phyloP scores from a whole-genome alignment of 2,888 invertebrate species.

The Thera obeliscata region DNA sequence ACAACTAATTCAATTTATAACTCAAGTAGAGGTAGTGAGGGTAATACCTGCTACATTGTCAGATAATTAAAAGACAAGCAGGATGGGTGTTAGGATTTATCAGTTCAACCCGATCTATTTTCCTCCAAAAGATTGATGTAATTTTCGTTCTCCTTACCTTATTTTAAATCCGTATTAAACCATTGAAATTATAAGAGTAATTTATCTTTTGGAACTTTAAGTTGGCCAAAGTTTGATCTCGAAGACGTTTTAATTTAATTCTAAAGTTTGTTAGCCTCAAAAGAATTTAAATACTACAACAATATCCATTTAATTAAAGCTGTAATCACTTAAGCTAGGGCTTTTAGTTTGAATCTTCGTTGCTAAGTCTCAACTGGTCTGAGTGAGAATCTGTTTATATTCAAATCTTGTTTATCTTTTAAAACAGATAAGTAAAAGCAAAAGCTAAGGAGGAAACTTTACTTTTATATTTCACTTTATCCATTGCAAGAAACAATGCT shows the following conservation, averaged over 20 bases:
- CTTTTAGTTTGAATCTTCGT: slow-evolving; percentile 28
- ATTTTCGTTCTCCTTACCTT: neutral
- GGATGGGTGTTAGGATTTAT: too few relatives aligned
- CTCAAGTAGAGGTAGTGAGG: too few relatives aligned
- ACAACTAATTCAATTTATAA: neutral
- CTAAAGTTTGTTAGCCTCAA: slow-evolving; percentile 34
- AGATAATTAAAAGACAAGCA: neutral
- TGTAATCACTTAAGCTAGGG: slow-evolving; percentile 30
- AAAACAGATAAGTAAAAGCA: neutral
- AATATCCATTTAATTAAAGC: slow-evolving; percentile 39
- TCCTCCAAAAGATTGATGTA: neutral
- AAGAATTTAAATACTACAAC: slow-evolving; percentile 32
- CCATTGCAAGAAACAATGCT: too few relatives aligned
- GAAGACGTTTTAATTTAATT: slow-evolving; percentile 30
- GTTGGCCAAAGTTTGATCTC: slow-evolving; percentile 26
- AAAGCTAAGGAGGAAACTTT: neutral
- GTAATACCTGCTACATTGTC: too few relatives aligned
- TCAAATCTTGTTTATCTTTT: slow-evolving; percentile 14
- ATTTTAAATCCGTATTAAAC: slow-evolving; percentile 28
- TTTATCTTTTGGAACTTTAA: slow-evolving; percentile 24
- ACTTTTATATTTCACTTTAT: neutral
- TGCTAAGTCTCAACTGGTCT: slow-evolving; percentile 15
- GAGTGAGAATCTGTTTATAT: slow-evolving; percentile 6
- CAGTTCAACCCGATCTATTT: neutral
- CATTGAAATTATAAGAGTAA: slow-evolving; percentile 11